Percentiles rank a stretch among this genome's conserved stretches.
phyloP scores from a whole-genome alignment of 2,113 vertebrate genomes.

The Brachirus orientalis region DNA sequence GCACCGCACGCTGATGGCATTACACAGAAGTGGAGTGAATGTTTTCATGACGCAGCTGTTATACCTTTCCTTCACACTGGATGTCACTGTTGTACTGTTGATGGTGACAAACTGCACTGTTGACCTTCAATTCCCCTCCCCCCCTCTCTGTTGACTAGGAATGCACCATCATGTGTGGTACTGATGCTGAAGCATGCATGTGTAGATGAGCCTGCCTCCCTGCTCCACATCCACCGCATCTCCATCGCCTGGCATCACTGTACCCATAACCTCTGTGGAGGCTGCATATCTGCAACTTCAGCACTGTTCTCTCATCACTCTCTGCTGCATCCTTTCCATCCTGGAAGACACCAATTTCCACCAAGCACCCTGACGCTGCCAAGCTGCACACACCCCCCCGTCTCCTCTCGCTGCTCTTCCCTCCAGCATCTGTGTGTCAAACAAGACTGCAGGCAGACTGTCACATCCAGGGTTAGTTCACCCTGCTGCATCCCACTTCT shows the following conservation, averaged over 20 bases:
- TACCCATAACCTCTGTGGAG: constrained; percentile 10
- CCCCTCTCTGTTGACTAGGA: constrained; percentile 37
- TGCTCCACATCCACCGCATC: constrained; percentile 43
- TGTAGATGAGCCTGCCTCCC: constrained; percentile 52
- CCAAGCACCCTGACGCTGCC: constrained; percentile 21
- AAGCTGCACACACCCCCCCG: constrained; percentile 25
- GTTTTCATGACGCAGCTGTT: constrained; percentile 38
- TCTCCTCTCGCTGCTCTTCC: constrained; percentile 1
- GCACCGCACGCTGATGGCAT: constrained; percentile 27
- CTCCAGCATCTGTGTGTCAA: constrained; percentile 16
- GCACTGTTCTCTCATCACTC: constrained; percentile 43
- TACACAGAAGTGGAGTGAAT: neutral
- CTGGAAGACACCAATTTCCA: constrained; percentile 39
- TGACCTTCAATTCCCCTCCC: constrained; percentile 63
- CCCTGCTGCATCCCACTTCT: constrained; percentile 31
- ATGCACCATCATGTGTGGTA: constrained; percentile 63
- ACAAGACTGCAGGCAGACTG: constrained; percentile 11
- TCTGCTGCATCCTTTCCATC: constrained; percentile 51
- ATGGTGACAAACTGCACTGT: constrained; percentile 16
- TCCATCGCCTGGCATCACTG: constrained; percentile 22
- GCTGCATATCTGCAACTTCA: constrained; percentile 39
- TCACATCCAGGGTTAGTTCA: constrained; percentile 18
- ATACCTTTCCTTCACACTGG: constrained; percentile 41
- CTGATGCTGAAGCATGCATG: constrained; percentile 56
- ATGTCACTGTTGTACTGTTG: constrained; percentile 56